Base-by-base conservation (phyloP, 2,888 invertebrate species). In the Andrena praecox region DNA sequence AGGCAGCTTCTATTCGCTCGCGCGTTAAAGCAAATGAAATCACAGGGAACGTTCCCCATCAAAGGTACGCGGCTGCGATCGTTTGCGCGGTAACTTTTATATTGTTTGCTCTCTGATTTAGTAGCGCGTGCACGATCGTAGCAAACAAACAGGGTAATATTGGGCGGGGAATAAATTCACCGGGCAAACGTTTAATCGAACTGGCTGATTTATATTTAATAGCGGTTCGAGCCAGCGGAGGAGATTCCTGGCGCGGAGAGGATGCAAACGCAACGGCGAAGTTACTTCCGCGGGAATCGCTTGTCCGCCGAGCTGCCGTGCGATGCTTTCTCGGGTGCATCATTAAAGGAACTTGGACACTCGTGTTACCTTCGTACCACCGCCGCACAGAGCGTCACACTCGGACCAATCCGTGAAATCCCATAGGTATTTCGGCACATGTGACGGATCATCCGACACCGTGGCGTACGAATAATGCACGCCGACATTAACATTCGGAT, bases 381-480 rank as follows among this genome's bases (percentile, higher is more conserved):
- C 96, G 7, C 97, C 98, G 94, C 98, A 98, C 20, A 96, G 95
- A 0, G 95, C 95, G 56, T 95, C 96, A 93, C 98, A 98, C 20
- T 96, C 95, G 4, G 97, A 96, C 98, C 98, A 98, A 85, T 97
- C 97, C 24, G 96, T 95, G 88, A 97, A 95, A 66, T 96, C 95
- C 97, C 98, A 98, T 60, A 95, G 93, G 94, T 96, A 97, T 85
- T 95, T 95, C 0, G 96, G 95, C 29, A 91, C 92, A 82, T 95
- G 94, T 20, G 94, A 94, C 89, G 96, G 94, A 72, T 94, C 94
- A 81, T 95, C 95, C 59, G 95, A 95, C 35, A 64, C 74, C 80
- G 96, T 95, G 6, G 96, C 97, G 94, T 98, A 98, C 92, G 97
- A 97, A 94, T 97, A 98, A 90, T 95, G 95, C 42, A 98, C 95